These are phyloP conservation scores for Coregonus sp. DNA, from an alignment of 2,797 vertebrate species.

Conservation along the genomic window DNA sequence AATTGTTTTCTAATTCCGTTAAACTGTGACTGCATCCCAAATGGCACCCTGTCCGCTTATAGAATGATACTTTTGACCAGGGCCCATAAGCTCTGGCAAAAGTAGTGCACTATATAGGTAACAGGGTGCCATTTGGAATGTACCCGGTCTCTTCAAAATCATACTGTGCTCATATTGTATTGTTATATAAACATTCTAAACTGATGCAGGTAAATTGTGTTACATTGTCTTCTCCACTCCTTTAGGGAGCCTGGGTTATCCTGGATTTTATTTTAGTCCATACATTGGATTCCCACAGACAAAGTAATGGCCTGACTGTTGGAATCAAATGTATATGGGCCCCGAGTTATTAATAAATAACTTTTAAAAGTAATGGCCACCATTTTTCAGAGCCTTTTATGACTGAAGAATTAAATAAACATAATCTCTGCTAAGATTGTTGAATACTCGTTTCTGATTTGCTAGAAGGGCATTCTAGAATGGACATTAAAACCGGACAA, in stretches of 20 bases:
- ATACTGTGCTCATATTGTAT: not conserved
- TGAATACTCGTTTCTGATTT: too few relatives aligned
- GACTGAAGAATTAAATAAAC: conserved; percentile 16
- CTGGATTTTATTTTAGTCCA: not conserved
- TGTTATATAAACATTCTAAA: not conserved
- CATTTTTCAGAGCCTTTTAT: not conserved
- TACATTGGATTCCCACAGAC: conserved; percentile 14
- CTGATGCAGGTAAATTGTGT: not conserved
- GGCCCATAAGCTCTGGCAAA: not conserved
- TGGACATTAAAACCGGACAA: not conserved
- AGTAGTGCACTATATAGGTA: not conserved
- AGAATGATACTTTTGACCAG: not conserved
- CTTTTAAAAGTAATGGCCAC: too few relatives aligned
- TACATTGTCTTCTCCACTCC: not conserved
- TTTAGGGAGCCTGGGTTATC: not conserved
- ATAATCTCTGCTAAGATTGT: conserved; percentile 16
- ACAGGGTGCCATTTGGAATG: not conserved
- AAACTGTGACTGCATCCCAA: not conserved
- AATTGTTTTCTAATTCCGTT: not conserved
- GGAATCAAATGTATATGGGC: not conserved
- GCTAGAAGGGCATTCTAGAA: too few relatives aligned
- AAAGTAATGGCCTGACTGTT: not conserved
- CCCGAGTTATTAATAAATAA: not conserved
- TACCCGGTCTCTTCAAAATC: not conserved
- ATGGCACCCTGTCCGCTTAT: not conserved